Base-by-base conservation (phyloP, 2,888 invertebrate species). In the Miltochrista miniata region DNA sequence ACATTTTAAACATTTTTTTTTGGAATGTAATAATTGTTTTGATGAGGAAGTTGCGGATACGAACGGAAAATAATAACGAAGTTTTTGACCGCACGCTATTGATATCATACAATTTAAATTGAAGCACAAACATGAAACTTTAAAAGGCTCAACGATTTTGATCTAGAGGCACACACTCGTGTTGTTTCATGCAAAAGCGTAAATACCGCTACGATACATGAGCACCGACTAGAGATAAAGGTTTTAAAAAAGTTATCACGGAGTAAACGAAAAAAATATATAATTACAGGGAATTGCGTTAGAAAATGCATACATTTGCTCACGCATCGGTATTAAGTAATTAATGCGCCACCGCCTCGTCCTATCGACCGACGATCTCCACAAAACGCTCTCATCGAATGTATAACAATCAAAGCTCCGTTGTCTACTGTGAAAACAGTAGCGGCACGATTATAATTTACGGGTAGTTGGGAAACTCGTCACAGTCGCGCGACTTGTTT, bases 281-380 rank as follows among this genome's bases (percentile, higher is more conserved):
- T 83, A 89, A 89, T 87, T 86, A 76, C 76, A 52, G 65, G 56
- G 69, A 71, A 71, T 83, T 86, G 83, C 83, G 84, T 83, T 89
- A 87, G 87, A 87, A 87, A 89, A 85, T 84, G 85, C 76, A 81
- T 79, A 74, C 77, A 73, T 79, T 78, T 83, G 77, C 78, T 74
- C 86, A 89, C 90, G 90, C 90, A 90, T 88, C 79, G 81, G 85
- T 84, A 87, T 90, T 87, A 85, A 86, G 85, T 84, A 89, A 90
- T 90, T 88, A 89, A 87, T 83, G 79, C 80, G 74, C 72, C 70
- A 73, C 76, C 72, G 66, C 64, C 58, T 63, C 53, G 61, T 41
- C 47, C 59, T 88, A 90, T 90, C 90, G 70, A 60, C 81, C 85
- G 85, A 85, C 88, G 77, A 90, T 90, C 90, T 77, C 54, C 52